Evolutionary conservation across 2,797 vertebrate genomes (phyloP), one percentile per base, ranked within the genome.

Genomic region (Discoglossus pictus): DNA sequence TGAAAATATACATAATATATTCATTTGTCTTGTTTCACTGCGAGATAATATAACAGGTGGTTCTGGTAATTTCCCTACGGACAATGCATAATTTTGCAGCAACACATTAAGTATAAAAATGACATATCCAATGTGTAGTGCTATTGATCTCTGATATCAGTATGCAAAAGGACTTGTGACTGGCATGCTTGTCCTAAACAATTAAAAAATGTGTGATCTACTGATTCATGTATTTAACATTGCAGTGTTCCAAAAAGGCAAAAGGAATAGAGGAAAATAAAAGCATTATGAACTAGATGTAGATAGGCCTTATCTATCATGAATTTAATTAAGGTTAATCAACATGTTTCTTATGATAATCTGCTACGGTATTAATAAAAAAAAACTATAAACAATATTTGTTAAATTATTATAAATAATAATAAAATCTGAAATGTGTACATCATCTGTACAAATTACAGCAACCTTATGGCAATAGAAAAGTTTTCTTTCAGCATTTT

Each of bases 41-140:
- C 44, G 36, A 35, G 68, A 58, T 71, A 71, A 71, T 71, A 43
- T 51, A 71, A 64, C 61, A 71, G 68, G 68, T 71, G 43, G 68
- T 64, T 51, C 46, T 50, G 38, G 61, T 71, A 71, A 71, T 71
- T 71, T 71, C 68, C 68, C 68, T 71, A 64, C 64, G 68, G 68
- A 64, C 68, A 51, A 44, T 55, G 68, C 60, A 71, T 71, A 43
- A 51, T 64, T 70, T 70, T 71, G 15, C 61, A 58, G 60, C 36
- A 64, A 40, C 53, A 71, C 68, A 71, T 71, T 71, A 63, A 64
- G 68, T 71, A 71, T 71, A 64, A 71, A 71, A 50, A 71, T 71
- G 68, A 71, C 68, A 71, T 48, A 64, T 58, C 61, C 61, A 64
- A 63, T 58, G 60, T 64, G 60, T 71, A 64, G 60, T 44, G 20